Base-by-base conservation (phyloP, 2,888 invertebrate species). In the Rotaria sp. region DNA sequence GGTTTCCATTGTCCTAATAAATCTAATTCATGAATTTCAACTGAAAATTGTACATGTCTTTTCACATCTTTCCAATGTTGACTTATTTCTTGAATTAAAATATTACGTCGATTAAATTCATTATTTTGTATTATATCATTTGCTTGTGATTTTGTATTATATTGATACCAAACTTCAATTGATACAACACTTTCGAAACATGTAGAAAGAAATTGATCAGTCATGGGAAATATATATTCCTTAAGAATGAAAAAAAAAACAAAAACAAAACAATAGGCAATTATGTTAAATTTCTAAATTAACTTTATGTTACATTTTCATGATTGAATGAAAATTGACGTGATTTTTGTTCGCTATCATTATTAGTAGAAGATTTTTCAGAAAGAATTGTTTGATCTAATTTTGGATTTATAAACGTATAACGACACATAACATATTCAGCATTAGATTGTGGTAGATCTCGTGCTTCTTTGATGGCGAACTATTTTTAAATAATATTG, bases 141-240 rank as follows among this genome's bases (percentile, higher is more conserved):
- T 88, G 88, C 3, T 95, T 11, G 88, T 88, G 84, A 88, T 88
- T 26, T 88, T 87, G 86, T 88, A 88, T 59, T 18, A 10, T n/a
- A 18, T 41, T 87, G 85, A 30, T 45, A 24, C 50, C 84, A 45
- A 11, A 99, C 97, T 92, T 99, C 98, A 90, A 99, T 96, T 0
- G 97, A 97, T 45, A 99, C 92, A 0, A 98, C 98, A 67, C 97
- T 97, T 91, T 99, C 98, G 93, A 93, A 90, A 90, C 96, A 96
- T 90, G 97, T 96, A 90, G 99, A 98, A 84, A 97, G 93, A 90
- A 99, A 97, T 92, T 99, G 98, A 90, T 99, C 98, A 3, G 41
- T 80, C n/a, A 80, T 45, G 8, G 26, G 41, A 80, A 80, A 80
- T 41, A 7, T 80, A 45, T 26, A 80, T 45, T 80, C 80, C 80